These are phyloP conservation scores for Chlamydotis undulata DNA, from an alignment of 2,113 vertebrate genomes.

Conservation along the genomic window DNA sequence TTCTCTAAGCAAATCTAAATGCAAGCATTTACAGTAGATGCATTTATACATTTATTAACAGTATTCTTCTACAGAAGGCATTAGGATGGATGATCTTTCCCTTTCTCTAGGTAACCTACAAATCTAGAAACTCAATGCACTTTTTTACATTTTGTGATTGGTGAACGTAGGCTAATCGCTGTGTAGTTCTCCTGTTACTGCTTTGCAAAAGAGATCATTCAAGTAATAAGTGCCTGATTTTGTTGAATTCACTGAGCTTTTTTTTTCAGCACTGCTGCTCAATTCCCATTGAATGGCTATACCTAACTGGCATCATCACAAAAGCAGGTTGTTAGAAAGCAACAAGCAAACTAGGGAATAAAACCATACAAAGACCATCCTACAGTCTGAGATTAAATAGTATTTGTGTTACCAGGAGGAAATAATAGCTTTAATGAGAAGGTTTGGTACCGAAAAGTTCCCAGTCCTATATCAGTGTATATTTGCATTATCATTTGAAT, in stretches of 20 bases:
- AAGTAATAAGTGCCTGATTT: neutral
- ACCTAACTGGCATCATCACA: neutral
- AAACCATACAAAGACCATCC: neutral
- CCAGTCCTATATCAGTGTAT: neutral
- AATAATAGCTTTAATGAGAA: neutral
- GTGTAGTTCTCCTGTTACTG: neutral
- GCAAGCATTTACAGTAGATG: neutral
- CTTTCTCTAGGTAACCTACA: neutral
- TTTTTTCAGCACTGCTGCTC: neutral
- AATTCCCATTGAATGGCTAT: neutral
- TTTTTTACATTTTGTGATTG: neutral
- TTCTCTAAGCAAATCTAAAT: neutral
- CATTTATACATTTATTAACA: neutral
- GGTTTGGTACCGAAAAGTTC: neutral
- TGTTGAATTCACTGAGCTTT: neutral
- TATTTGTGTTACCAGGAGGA: neutral
- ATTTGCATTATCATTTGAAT: conserved; percentile 3
- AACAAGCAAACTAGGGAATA: neutral
- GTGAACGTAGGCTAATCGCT: neutral
- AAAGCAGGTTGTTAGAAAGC: neutral
- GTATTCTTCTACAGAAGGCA: neutral
- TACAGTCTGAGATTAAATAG: neutral
- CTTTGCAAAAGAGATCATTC: neutral
- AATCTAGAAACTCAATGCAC: neutral
- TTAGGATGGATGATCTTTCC: neutral